phyloP scores from a whole-genome alignment of 2,113 vertebrate species.

The Dendropsophus ebraccatus region DNA sequence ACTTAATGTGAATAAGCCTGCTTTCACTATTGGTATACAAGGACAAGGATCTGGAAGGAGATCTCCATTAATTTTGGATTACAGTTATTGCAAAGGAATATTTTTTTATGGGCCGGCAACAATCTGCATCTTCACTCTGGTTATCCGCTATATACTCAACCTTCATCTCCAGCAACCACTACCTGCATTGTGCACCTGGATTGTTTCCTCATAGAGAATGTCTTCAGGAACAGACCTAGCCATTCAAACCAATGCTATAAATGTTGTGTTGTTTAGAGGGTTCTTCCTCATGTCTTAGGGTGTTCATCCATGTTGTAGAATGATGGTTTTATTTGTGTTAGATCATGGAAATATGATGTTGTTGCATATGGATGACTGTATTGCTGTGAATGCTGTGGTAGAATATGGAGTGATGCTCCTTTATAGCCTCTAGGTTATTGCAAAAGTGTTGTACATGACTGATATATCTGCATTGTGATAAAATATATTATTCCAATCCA shows the following conservation, averaged over 20 bases:
- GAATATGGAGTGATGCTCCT: not conserved
- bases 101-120: not conserved
- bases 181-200: not conserved
- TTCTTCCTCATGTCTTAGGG: not conserved
- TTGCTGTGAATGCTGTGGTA: not conserved
- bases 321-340: not conserved
- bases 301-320: not conserved
- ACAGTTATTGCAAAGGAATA: constrained; percentile 22
- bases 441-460: not conserved
- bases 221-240: not conserved
- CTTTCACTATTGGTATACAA: not conserved
- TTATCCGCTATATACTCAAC: not conserved
- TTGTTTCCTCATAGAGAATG: no score
- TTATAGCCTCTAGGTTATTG: not conserved
- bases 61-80: constrained; percentile 14
- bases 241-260: not conserved
- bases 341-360: not conserved
- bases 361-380: not conserved
- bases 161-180: not conserved
- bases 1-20: not conserved
- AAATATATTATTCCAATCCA: not conserved
- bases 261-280: not conserved
- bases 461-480: not conserved
- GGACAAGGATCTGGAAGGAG: constrained; percentile 19
- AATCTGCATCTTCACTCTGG: not conserved